A percentile compares a stretch with the other conserved stretches of the same genome.
These are phyloP conservation scores for Lophochroa leadbeateri DNA, from an alignment of 2,113 vertebrate genomes.

Conservation along the genomic window DNA sequence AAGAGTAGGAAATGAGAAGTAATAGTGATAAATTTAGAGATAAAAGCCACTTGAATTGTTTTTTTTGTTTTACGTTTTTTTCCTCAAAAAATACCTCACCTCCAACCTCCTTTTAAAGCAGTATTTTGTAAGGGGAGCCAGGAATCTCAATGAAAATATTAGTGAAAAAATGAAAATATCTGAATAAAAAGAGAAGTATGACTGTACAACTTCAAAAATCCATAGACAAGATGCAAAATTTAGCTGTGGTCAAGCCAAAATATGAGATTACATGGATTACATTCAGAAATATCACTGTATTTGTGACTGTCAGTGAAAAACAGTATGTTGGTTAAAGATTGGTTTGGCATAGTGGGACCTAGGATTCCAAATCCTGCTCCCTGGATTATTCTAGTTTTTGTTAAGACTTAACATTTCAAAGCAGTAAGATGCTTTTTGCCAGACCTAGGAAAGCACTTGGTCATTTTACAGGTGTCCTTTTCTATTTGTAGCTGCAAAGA, in stretches of 20 bases:
- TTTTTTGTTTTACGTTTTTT: neutral
- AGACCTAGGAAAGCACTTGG: neutral
- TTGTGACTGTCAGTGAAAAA: neutral
- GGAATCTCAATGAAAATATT: neutral
- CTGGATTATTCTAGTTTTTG: neutral
- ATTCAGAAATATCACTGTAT: neutral
- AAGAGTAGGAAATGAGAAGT: neutral
- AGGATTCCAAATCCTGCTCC: neutral
- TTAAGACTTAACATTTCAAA: neutral
- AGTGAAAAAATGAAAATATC: neutral
- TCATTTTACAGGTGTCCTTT: neutral
- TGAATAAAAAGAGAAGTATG: neutral
- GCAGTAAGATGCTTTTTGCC: neutral
- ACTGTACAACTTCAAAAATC: neutral
- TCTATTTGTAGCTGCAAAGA: neutral
- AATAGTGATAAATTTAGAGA: neutral
- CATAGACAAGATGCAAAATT: neutral
- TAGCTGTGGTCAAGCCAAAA: neutral
- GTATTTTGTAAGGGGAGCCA: neutral
- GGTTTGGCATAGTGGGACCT: neutral
- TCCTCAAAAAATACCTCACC: neutral
- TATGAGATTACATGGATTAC: neutral
- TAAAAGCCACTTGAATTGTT: neutral
- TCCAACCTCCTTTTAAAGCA: neutral
- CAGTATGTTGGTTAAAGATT: neutral